Evolutionary conservation across 2,797 vertebrate genomes (phyloP).

Genomic region (Danio choprae): DNA sequence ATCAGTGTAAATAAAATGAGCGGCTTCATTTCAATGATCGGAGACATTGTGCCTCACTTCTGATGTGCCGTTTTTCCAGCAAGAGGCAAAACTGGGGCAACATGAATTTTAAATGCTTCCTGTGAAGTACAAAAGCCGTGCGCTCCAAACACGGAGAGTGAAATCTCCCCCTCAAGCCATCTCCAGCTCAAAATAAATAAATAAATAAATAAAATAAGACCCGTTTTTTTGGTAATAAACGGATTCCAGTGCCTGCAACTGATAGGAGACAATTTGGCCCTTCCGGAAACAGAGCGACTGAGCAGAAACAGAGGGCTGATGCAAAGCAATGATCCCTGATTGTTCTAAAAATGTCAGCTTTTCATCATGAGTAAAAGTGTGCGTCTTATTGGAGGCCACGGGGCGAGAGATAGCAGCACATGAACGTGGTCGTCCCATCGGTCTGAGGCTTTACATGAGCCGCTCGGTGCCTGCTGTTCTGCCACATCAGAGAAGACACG

Average conservation of each 20-base stretch:
- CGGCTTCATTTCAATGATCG: constrained; percentile 5
- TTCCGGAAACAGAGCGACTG: constrained; percentile 12
- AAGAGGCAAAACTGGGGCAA: constrained; percentile 60
- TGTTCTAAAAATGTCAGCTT: constrained; percentile 56
- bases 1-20: constrained; percentile 30
- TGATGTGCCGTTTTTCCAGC: constrained; percentile 40
- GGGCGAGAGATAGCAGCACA: constrained; percentile 13
- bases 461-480: constrained; percentile 28
- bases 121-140: constrained; percentile 60
- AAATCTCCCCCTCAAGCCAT: constrained; percentile 55
- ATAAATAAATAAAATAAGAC: constrained; percentile 43
- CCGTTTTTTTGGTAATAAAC: constrained; percentile 41
- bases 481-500: constrained; percentile 6
- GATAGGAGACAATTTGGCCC: constrained; percentile 43
- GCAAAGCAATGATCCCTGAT: constrained; percentile 42
- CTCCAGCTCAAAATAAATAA: too few species aligned
- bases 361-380: constrained; percentile 48
- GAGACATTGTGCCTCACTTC: constrained; percentile 28
- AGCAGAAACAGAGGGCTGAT: constrained; percentile 45
- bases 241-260: constrained; percentile 41
- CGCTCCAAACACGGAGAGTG: constrained; percentile 47
- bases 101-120: constrained; percentile 65
- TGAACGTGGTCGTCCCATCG: neutral
- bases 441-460: neutral
- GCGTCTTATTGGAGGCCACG: constrained; percentile 9